These are phyloP conservation scores for Tenebrosternarchus preto DNA, from an alignment of 2,113 vertebrate genomes.

Conservation along the genomic window DNA sequence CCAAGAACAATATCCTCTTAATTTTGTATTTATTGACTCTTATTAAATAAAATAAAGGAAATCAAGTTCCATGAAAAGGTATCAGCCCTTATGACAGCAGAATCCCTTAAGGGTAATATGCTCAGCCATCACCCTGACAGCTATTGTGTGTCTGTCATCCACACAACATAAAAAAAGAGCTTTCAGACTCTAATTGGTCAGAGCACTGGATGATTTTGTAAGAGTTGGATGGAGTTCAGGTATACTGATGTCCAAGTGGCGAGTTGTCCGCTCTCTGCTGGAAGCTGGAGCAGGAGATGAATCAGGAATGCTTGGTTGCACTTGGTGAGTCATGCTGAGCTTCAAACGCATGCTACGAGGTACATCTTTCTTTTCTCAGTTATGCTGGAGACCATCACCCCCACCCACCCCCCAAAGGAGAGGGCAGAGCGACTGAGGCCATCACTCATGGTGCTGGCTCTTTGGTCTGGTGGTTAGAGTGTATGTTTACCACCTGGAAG, in stretches of 20 bases:
- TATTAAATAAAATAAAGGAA: neutral
- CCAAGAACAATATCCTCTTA: too few species aligned
- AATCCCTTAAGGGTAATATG: neutral
- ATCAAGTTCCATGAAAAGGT: neutral
- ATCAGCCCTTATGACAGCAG: neutral
- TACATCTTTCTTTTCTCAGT: too few species aligned
- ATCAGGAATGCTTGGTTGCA: constrained; percentile 24
- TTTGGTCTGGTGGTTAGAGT: too few species aligned
- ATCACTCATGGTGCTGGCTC: too few species aligned
- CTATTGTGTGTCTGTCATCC: constrained; percentile 32
- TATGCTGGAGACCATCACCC: neutral
- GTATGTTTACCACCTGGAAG: too few species aligned
- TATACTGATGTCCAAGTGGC: constrained; percentile 9
- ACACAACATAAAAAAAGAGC: constrained; percentile 14
- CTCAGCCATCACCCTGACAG: constrained; percentile 28
- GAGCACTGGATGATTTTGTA: neutral
- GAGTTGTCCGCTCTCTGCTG: neutral
- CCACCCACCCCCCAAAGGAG: too few species aligned
- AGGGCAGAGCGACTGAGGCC: too few species aligned
- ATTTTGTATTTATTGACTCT: too few species aligned
- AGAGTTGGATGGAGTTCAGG: constrained; percentile 23
- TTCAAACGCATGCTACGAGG: constrained; percentile 20
- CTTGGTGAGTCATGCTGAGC: constrained; percentile 36
- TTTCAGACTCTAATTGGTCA: constrained; percentile 22
- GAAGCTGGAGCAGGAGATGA: neutral